Conservation (phyloP, 2,797 vertebrate species). For the Mormyrops attenuatus region DNA sequence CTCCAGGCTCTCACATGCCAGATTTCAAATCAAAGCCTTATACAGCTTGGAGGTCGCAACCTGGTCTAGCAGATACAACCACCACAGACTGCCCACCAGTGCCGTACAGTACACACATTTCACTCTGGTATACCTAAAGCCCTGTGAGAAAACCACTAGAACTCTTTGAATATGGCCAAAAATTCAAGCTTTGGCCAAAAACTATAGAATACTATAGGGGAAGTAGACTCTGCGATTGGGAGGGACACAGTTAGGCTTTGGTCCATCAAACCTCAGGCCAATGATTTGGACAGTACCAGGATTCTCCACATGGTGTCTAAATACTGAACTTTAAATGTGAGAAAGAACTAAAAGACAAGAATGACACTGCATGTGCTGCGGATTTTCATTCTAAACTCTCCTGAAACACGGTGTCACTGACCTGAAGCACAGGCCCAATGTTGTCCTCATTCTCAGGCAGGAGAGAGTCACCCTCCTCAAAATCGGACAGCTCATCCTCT, state of each 20-base stretch:
- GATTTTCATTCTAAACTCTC: neutral
- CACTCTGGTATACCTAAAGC: neutral
- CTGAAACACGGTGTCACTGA: conserved; percentile 34
- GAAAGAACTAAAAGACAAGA: neutral
- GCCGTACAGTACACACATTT: neutral
- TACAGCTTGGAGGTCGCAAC: neutral
- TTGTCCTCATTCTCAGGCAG: conserved; percentile 27
- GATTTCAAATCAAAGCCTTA: neutral
- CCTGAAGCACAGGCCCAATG: conserved; percentile 74
- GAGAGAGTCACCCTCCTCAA: conserved; percentile 31
- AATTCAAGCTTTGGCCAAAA: neutral
- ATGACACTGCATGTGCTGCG: neutral
- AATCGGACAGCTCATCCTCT: conserved; percentile 17
- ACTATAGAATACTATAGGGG: neutral
- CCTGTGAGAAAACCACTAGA: neutral
- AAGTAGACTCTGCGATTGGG: neutral
- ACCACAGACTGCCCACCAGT: neutral
- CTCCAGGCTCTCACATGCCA: neutral
- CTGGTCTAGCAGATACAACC: neutral
- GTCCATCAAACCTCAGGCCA: neutral
- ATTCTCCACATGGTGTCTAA: neutral
- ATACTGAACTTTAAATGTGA: neutral
- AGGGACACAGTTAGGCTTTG: neutral
- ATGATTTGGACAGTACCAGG: neutral
- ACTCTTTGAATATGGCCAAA: neutral